Evolutionary conservation across 2,113 vertebrate species (phyloP), one percentile per base, ranked within the genome.

Genomic region (Hippoglossus stenolepis): DNA sequence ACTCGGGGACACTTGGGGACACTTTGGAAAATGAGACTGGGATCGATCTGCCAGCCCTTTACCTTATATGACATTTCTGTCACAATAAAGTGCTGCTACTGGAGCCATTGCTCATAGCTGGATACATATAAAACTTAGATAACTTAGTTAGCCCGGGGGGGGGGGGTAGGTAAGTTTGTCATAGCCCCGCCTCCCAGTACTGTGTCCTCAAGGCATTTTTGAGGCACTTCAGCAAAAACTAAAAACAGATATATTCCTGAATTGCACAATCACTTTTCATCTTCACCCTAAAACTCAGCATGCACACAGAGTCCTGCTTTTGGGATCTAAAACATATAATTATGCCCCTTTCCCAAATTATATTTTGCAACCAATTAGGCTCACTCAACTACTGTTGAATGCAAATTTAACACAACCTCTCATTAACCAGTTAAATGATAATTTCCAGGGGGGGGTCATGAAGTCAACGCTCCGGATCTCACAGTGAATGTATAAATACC

Each of bases 401-500:
- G 70, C 80, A 83, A 84, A 91, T 88, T 76, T 77, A 61, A 66
- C 79, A 86, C 13, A 88, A 79, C 28, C 80, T 88, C 82, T 85
- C 77, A 87, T 90, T 87, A 90, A 86, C 64, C 47, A 72, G 40
- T 86, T 82, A 82, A 83, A 86, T 77, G 66, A 87, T 82, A 8
- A 85, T 85, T 87, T 89, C 58, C 31, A 24, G 23, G 35, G 35
- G 31, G 90, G 35, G 90, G 87, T 91, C 87, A 92, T 40, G 38
- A 77, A 81, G 84, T 72, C 80, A 85, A 31, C 1, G 2, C 54
- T 70, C 54, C 49, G 26, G n/a, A 73, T 88, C 83, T 85, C 77
- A 86, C 26, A 45, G 54, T 78, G 92, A 93, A 93, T 93, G 77
- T 85, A 75, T 85, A 79, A 91, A 90, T 89, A 85, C 51, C 64